Percentiles rank a stretch among this genome's conserved stretches.
Evolutionary conservation across 1,140 invertebrate species (phyloP).

Genomic region (Drosophila arawakana): DNA sequence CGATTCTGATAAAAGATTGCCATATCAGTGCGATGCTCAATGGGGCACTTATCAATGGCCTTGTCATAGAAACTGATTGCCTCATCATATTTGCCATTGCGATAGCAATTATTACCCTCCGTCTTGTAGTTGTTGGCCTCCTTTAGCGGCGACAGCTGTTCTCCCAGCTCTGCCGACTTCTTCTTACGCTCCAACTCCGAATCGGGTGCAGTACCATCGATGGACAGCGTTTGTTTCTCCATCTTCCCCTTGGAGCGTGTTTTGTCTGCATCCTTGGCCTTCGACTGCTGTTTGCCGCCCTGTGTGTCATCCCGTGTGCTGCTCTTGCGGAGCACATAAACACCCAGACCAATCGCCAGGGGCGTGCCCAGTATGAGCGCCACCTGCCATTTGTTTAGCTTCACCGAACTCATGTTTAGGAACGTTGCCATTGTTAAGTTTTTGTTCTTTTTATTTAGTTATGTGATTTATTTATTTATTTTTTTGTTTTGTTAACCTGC

Average conservation of each 20-base stretch:
- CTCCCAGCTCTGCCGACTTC: slow-evolving; percentile 85
- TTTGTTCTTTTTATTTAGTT: too few relatives aligned
- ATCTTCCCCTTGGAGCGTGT: slow-evolving; percentile 46
- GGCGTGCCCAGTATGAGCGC: slow-evolving; percentile 90
- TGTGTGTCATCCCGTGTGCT: slow-evolving; percentile 50
- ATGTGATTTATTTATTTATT: slow-evolving; percentile 1
- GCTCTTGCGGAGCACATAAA: slow-evolving; percentile 88
- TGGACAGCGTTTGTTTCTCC: slow-evolving; percentile 85
- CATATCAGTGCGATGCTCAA: slow-evolving; percentile 89
- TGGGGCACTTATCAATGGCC: slow-evolving; percentile 94
- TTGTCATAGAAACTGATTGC: slow-evolving; percentile 95
- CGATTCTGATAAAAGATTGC: slow-evolving; percentile 98
- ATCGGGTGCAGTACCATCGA: slow-evolving; percentile 84
- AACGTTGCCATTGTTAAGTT: slow-evolving; percentile 55
- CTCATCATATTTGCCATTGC: slow-evolving; percentile 93
- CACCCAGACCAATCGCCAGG: slow-evolving; percentile 91
- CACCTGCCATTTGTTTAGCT: slow-evolving; percentile 85
- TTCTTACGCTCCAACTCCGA: slow-evolving; percentile 85
- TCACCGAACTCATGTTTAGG: slow-evolving; percentile 67
- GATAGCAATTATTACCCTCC: slow-evolving; percentile 95
- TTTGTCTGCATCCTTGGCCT: slow-evolving; percentile 28
- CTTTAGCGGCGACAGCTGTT: slow-evolving; percentile 85
- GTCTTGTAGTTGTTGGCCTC: slow-evolving; percentile 88
- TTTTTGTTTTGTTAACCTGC: background rate
- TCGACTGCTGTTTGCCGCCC: slow-evolving; percentile 38